Base-by-base conservation (phyloP, 2,113 vertebrate genomes). In the Eolophus roseicapilla region DNA sequence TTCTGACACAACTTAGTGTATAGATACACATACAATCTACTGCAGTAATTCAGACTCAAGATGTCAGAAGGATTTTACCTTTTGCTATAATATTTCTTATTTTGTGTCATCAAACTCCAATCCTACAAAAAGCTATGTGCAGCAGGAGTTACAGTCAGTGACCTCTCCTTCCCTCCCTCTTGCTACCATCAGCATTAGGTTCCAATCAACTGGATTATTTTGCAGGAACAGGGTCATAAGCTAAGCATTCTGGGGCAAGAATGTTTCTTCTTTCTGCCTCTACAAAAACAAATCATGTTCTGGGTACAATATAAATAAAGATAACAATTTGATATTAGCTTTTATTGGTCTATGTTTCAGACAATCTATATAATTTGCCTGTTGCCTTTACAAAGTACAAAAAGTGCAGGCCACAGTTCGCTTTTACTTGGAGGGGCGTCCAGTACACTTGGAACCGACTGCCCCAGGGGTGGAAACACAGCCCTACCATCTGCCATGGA, bases 151-250 rank as follows among this genome's bases (percentile, higher is more conserved):
- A 90, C 3, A 95, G 88, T 27, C 69, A 60, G 77, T 94, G 88
- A 96, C 90, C 88, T 94, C 80, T 83, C 69, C 52, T 84, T 92
- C 77, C 73, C 91, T 92, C 81, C 77, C 69, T 86, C 88, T 82
- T 86, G 91, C 94, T 92, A 95, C 86, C 86, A 91, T 39, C 62
- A 93, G 92, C 90, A 95, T 92, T 93, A 95, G 92, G 90, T 92
- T 96, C 95, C 86, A 96, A 96, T 92, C 95, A 96, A 76, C 39
- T 41, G 76, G 83, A 96, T 96, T 94, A 96, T 96, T 96, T 84
- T 85, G 68, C 95, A 92, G 88, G 43, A 96, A 93, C 65, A 65
- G 74, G 95, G 93, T 92, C 93, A 96, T 90, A 95, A 94, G 76
- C 82, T 91, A 95, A 94, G 84, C 93, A 92, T 96, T 97, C 95